Evolutionary conservation across 1,140 invertebrate genomes (phyloP), one percentile per base, ranked within the genome.

Genomic region (Ips nitidus): DNA sequence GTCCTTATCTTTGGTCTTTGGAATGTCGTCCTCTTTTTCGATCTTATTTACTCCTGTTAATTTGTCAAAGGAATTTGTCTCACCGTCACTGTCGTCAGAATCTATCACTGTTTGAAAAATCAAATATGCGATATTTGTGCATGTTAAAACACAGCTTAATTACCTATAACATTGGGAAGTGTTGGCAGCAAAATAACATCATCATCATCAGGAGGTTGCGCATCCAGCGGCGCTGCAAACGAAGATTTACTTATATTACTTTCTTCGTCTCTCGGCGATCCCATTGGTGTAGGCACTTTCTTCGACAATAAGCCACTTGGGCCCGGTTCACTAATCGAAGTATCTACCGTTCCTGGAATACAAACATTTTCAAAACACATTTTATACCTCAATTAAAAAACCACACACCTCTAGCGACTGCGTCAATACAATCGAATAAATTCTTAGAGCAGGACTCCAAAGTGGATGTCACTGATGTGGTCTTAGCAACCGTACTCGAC

Each of bases 351-450:
- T 50, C 45, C 45, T 50, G 45, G 7, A 50, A 50, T 1, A 50
- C 22, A 50, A 8, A 0, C 7, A 50, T 1, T 50, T 50, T 3
- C 22, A 50, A 3, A 2, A 50, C 45, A 2, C 45, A 3, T 45
- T 45, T 22, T 3, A 3, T 50, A 50, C 45, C 7, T 50, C 7
- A 50, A 50, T 50, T 1, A 3, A 22, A 22, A 6, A 55, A 6
- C 2, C 37, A 59, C 40, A 37, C 57, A 47, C 52, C 68, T 70
- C 61, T 52, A 3, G 45, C 58, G 3, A 70, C 58, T 7, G 67
- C 68, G 5, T 74, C 71, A 37, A 74, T 65, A 55, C 67, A 55
- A 39, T 71, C 63, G 6, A 61, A 72, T 1, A 67, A 59, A 41
- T 71, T 68, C 7, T 72, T 71, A 37, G 40, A 22, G 22, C 22